Evolutionary conservation across 2,888 invertebrate species (phyloP).

Genomic region (Notodonta dromedarius): DNA sequence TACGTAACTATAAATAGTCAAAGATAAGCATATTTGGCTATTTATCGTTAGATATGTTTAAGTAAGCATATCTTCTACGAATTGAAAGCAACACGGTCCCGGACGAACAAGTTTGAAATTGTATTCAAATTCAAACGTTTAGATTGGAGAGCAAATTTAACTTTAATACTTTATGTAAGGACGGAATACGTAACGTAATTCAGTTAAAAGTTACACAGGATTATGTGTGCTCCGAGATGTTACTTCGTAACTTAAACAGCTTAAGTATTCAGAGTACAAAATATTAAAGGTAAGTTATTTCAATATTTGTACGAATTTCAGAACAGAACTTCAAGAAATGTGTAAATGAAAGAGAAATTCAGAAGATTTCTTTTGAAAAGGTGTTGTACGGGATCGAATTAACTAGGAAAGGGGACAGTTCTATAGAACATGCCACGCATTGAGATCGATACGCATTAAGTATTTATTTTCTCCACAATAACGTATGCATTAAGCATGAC

Average conservation of each 20-base stretch:
- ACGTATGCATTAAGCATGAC: too few species aligned
- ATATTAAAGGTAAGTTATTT: constrained; percentile 5
- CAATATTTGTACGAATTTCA: background rate
- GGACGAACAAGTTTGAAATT: background rate
- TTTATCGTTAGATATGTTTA: too few species aligned
- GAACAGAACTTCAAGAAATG: background rate
- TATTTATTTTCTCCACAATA: too few species aligned
- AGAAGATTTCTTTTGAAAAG: too few species aligned
- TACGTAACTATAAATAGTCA: too few species aligned
- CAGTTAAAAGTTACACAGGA: constrained; percentile 3
- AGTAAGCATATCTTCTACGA: background rate
- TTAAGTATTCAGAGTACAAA: background rate
- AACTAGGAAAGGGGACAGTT: too few species aligned
- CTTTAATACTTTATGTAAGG: constrained; percentile 1
- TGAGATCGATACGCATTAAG: too few species aligned
- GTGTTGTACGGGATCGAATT: too few species aligned
- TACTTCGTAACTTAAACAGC: constrained; percentile 4
- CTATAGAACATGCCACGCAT: too few species aligned
- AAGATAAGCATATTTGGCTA: too few species aligned
- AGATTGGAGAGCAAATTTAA: constrained; percentile 1
- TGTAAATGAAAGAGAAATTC: background rate
- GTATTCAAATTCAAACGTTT: too few species aligned
- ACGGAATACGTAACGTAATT: background rate
- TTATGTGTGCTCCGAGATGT: constrained; percentile 6
- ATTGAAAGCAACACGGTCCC: background rate